Evolutionary conservation across 1,140 invertebrate species (phyloP).

Genomic region (roundworm (Caenorhabditis elegans)): DNA sequence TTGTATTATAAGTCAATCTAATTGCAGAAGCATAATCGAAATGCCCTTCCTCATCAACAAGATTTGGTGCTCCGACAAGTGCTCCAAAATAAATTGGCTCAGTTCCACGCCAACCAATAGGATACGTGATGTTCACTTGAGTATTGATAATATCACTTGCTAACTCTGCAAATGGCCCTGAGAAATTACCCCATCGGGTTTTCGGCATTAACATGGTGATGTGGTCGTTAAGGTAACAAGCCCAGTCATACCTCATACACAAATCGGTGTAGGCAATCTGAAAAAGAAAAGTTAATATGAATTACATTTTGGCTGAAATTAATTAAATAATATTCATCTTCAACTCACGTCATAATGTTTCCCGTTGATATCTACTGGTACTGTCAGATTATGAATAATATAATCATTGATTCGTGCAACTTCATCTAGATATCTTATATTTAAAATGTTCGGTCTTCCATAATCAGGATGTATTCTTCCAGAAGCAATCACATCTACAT

Average conservation of each 20-base stretch:
- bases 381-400: constrained; percentile 46
- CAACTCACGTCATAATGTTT: constrained; percentile 41
- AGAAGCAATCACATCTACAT: constrained; percentile 61
- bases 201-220: constrained; percentile 65
- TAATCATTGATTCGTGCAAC: constrained; percentile 50
- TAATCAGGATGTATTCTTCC: constrained; percentile 49
- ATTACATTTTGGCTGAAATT: background rate
- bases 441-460: constrained; percentile 62
- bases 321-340: background rate
- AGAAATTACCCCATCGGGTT: constrained; percentile 57
- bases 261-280: constrained; percentile 61
- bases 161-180: constrained; percentile 56
- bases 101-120: constrained; percentile 66
- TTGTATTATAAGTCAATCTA: constrained; percentile 62
- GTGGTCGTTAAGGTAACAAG: constrained; percentile 64
- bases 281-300: background rate
- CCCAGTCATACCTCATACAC: constrained; percentile 66
- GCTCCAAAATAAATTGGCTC: constrained; percentile 66
- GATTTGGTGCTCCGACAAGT: constrained; percentile 61
- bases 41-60: constrained; percentile 62
- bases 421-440: constrained; percentile 57
- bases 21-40: constrained; percentile 63
- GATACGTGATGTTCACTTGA: constrained; percentile 66
- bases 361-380: constrained; percentile 35
- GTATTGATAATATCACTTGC: constrained; percentile 63